phyloP scores from a whole-genome alignment of 2,113 vertebrate species.

The Dasyornis broadbenti region DNA sequence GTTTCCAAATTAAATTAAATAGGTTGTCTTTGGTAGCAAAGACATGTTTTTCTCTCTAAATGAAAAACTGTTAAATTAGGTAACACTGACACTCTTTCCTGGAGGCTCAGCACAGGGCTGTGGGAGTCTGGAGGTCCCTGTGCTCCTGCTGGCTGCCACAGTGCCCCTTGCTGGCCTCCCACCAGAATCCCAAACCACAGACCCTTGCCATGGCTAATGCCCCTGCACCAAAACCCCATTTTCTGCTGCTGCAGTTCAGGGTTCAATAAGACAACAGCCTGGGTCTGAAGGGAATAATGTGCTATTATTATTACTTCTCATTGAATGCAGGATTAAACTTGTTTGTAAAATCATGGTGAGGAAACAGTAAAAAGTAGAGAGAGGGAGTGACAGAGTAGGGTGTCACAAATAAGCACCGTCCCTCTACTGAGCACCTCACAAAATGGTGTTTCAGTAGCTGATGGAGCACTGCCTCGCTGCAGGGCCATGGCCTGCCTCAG shows the following conservation, averaged over 20 bases:
- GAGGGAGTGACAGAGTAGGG: not conserved
- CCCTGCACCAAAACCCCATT: not conserved
- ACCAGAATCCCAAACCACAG: not conserved
- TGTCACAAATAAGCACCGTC: not conserved
- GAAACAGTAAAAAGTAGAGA: not conserved
- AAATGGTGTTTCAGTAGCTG: not conserved
- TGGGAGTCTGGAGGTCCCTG: not conserved
- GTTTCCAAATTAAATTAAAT: not conserved
- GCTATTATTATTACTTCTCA: not conserved
- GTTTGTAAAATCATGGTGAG: not conserved
- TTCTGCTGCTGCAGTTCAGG: not conserved
- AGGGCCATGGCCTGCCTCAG: not conserved
- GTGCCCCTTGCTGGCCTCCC: not conserved
- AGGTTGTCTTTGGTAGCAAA: not conserved
- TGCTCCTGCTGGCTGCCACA: not conserved
- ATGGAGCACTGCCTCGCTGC: accelerated
- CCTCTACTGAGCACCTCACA: not conserved
- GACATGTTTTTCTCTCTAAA: not conserved
- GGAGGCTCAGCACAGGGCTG: not conserved
- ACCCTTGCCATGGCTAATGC: not conserved
- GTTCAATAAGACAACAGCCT: slow-evolving; percentile 10
- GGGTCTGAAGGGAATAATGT: not conserved
- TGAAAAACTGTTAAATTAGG: slow-evolving; percentile 17
- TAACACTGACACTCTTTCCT: not conserved
- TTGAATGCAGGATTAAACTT: not conserved